phyloP scores from a whole-genome alignment of 2,797 vertebrate genomes.

The Phrynocephalus forsythii region DNA sequence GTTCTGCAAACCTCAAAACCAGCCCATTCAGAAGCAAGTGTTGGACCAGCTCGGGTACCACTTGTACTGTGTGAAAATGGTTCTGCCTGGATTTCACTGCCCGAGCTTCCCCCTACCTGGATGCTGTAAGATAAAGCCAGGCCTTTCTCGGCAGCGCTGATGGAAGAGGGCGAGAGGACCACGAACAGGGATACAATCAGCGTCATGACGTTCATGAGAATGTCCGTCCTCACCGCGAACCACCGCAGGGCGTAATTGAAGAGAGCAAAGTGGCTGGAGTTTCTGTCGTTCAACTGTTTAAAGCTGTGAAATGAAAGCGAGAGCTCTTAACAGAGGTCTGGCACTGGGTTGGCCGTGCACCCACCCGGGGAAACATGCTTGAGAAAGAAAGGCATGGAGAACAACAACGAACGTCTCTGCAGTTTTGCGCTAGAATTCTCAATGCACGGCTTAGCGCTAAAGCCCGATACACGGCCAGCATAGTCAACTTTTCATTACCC shows the following conservation, averaged over 20 bases:
- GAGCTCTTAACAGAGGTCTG: neutral
- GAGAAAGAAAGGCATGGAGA: neutral
- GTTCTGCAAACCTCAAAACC: neutral
- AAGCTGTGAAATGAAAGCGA: constrained; percentile 75
- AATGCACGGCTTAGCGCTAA: too few species aligned
- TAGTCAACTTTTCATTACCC: too few species aligned
- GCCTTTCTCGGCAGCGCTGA: constrained; percentile 81
- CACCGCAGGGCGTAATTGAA: constrained; percentile 82
- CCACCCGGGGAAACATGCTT: too few species aligned
- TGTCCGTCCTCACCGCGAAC: constrained; percentile 83
- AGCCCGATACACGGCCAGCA: too few species aligned
- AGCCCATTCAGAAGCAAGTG: neutral
- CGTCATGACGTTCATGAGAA: constrained; percentile 74
- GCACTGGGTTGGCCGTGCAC: neutral
- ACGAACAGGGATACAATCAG: constrained; percentile 80
- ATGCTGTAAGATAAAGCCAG: constrained; percentile 84
- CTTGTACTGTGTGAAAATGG: neutral
- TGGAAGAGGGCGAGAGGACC: constrained; percentile 71
- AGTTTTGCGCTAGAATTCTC: neutral
- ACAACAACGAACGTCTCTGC: neutral
- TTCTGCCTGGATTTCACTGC: neutral
- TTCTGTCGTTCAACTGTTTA: constrained; percentile 80
- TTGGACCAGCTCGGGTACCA: neutral
- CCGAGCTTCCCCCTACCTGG: constrained; percentile 75
- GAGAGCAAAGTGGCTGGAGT: constrained; percentile 80